Evolutionary conservation across 2,888 invertebrate genomes (phyloP), one percentile per base, ranked within the genome.

Genomic region (Dione vanillae): DNA sequence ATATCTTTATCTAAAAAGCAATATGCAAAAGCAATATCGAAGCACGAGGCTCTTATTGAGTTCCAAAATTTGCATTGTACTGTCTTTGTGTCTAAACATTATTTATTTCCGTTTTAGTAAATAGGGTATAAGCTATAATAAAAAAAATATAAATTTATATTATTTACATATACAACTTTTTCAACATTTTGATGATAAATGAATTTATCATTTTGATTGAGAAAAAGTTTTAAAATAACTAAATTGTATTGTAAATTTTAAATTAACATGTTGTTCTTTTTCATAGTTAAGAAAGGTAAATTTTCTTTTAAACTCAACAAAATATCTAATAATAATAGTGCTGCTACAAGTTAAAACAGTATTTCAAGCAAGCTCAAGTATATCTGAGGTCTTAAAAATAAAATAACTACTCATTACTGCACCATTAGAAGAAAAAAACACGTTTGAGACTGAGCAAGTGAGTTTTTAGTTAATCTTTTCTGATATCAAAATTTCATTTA

Each of bases 11-110:
- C 56, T 40, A 37, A 56, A 56, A 40, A 40, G 16, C 56, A 56
- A 56, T 56, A 56, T 56, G n/a, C n/a, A n/a, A n/a, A n/a, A n/a
- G n/a, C 56, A 56, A 56, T 56, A 56, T 56, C 16, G 12, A 6
- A 40, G 12, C 37, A 56, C 37, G 56, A 56, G 16, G 37, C 37
- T 19, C 10, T 56, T 56, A 56, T 56, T 56, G 37, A 56, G 40
- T 56, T 40, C 37, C 56, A 40, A 37, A 56, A 56, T 37, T 16
- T 56, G 37, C 56, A 56, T 37, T 37, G 11, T 47, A 9, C 2
- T 7, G 16, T 12, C 11, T 40, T 16, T 40, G 16, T 19, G 12
- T 6, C 2, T 40, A 56, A 12, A 11, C 37, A 16, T 6, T 11
- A 56, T 16, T 16, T 56, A 56, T 40, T 56, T 16, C 0, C 3